Evolutionary conservation across 2,888 invertebrate genomes (phyloP).

Genomic region (Argyresthia goedartella): DNA sequence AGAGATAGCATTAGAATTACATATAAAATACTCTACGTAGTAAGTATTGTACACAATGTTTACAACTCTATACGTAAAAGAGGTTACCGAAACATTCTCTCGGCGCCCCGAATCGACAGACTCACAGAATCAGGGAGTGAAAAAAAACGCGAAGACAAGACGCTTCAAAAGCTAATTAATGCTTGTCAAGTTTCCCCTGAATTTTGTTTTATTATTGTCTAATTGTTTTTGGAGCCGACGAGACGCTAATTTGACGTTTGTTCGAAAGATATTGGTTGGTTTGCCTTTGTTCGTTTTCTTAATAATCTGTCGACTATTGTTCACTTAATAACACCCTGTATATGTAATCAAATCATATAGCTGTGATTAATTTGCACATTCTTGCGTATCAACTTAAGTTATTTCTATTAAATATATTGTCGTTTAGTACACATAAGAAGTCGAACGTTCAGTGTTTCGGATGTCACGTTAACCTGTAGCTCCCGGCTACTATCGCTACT

Average conservation of each 20-base stretch:
- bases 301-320: background rate
- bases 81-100: background rate
- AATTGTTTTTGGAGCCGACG: constrained; percentile 57
- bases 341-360: too few relatives aligned
- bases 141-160: constrained; percentile 1
- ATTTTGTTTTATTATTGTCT: constrained; percentile 37
- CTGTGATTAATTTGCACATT: too few relatives aligned
- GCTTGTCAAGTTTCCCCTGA: constrained; percentile 29
- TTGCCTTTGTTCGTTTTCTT: background rate
- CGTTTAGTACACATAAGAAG: too few relatives aligned
- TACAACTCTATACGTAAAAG: background rate
- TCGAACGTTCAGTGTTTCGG: too few relatives aligned
- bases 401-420: too few relatives aligned
- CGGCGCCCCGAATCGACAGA: background rate
- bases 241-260: constrained; percentile 27
- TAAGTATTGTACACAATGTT: too few relatives aligned
- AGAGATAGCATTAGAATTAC: too few relatives aligned
- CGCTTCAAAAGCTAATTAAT: constrained; percentile 38
- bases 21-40: too few relatives aligned
- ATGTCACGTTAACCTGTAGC: too few relatives aligned
- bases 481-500: too few relatives aligned
- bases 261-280: constrained; percentile 8
- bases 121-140: background rate
- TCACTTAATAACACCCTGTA: background rate
- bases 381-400: too few relatives aligned